phyloP scores from a whole-genome alignment of 2,797 vertebrate species.

The Podarcis lilfordi region DNA sequence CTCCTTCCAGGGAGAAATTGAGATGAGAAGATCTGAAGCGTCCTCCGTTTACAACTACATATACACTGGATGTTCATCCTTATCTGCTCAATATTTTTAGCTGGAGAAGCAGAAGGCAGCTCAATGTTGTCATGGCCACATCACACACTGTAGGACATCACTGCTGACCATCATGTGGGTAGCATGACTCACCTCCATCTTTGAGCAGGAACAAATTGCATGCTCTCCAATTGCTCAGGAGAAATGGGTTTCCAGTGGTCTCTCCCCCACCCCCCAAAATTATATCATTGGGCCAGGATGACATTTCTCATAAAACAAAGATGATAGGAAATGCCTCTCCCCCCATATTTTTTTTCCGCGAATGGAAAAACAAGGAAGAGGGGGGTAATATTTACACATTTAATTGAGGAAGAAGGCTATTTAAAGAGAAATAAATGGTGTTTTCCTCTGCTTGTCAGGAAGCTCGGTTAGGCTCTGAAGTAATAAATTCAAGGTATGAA shows the following conservation, averaged over 20 bases:
- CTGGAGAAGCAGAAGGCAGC: background rate
- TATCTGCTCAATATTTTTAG: background rate
- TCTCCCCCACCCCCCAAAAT: background rate
- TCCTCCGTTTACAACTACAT: too few relatives aligned
- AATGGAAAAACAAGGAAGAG: conserved; percentile 29
- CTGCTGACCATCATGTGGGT: background rate
- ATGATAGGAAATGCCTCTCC: background rate
- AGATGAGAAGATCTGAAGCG: background rate
- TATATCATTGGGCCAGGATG: conserved; percentile 8
- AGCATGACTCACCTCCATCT: background rate
- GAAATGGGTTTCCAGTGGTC: background rate
- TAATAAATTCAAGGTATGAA: conserved; percentile 64
- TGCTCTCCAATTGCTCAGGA: conserved; percentile 1
- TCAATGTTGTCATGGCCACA: background rate
- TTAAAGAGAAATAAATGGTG: conserved; percentile 64
- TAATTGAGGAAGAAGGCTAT: conserved; percentile 52
- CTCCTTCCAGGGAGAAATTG: background rate
- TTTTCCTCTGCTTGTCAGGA: conserved; percentile 52
- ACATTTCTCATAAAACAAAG: conserved; percentile 22
- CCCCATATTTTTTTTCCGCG: background rate
- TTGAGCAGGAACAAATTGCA: background rate
- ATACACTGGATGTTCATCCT: too few relatives aligned
- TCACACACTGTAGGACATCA: background rate
- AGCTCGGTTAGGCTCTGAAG: conserved; percentile 48
- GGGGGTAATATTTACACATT: conserved; percentile 43